Conservation (phyloP, 2,797 vertebrate genomes). For the Tragelaphus eurycerus region DNA sequence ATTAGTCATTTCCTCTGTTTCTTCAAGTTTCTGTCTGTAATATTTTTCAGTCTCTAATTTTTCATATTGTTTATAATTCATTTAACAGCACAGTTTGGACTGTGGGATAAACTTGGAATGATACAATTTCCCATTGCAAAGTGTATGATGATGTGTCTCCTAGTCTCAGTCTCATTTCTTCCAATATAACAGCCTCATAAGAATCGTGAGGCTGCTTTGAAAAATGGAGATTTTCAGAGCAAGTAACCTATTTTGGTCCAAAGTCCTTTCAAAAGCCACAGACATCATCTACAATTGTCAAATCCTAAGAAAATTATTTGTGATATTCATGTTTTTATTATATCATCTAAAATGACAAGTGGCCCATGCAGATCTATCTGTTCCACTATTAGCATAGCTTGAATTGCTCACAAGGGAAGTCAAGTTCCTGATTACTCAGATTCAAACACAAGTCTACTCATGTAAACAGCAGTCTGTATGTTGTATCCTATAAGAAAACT, state of each 20-base stretch:
- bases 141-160: not conserved
- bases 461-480: not conserved
- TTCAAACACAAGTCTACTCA: constrained; percentile 14
- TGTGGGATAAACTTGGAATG: constrained; percentile 6
- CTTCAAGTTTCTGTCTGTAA: constrained; percentile 28
- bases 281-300: not conserved
- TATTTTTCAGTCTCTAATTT: constrained; percentile 29
- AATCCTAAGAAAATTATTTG: constrained; percentile 29
- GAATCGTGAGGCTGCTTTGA: not conserved
- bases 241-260: not conserved
- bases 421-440: constrained; percentile 14
- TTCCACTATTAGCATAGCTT: not conserved
- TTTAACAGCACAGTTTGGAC: not conserved
- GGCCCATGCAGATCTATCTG: not conserved
- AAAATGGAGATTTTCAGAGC: not conserved
- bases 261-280: constrained; percentile 7
- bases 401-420: constrained; percentile 19
- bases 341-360: constrained; percentile 32
- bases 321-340: not conserved
- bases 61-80: constrained; percentile 12
- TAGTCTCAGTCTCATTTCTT: not conserved
- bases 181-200: not conserved
- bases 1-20: not conserved
- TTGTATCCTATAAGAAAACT: constrained; percentile 27
- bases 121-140: not conserved